A percentile compares a stretch with the other conserved stretches of the same genome.
Evolutionary conservation across 2,113 vertebrate species (phyloP).

Genomic region (Myotis brandtii): DNA sequence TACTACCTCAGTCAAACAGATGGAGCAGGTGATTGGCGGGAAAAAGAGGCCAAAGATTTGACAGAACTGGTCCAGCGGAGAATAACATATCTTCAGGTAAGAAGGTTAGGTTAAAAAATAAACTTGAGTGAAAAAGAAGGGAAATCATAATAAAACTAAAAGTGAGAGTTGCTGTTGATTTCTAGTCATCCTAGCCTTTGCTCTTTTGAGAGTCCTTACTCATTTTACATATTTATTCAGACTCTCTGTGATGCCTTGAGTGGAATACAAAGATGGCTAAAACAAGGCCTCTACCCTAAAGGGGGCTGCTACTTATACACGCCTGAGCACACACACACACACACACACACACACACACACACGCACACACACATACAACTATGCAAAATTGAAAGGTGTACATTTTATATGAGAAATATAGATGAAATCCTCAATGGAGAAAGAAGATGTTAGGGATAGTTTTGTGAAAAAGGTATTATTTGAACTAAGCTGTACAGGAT

Average conservation of each 20-base stretch:
- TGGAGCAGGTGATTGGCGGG: constrained; percentile 96
- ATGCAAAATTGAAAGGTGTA: neutral
- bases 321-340: rapidly evolving
- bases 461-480: constrained; percentile 13
- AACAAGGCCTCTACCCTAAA: neutral
- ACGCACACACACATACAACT: neutral
- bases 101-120: constrained; percentile 57
- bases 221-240: constrained; percentile 45
- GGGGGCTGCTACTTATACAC: neutral
- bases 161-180: neutral
- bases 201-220: constrained; percentile 30
- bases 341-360: rapidly evolving
- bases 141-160: constrained; percentile 18
- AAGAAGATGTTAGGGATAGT: neutral
- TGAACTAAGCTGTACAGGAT: neutral
- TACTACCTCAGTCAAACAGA: constrained; percentile 99
- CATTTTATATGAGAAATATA: neutral
- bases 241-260: neutral
- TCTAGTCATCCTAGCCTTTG: neutral
- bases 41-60: constrained; percentile 97
- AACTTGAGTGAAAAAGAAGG: constrained; percentile 40
- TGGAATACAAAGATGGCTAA: constrained; percentile 3
- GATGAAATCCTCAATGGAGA: constrained; percentile 17
- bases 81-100: constrained; percentile 98
- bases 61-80: constrained; percentile 97